Conservation (phyloP, 1,140 invertebrate genomes). For the Coboldia fuscipes region DNA sequence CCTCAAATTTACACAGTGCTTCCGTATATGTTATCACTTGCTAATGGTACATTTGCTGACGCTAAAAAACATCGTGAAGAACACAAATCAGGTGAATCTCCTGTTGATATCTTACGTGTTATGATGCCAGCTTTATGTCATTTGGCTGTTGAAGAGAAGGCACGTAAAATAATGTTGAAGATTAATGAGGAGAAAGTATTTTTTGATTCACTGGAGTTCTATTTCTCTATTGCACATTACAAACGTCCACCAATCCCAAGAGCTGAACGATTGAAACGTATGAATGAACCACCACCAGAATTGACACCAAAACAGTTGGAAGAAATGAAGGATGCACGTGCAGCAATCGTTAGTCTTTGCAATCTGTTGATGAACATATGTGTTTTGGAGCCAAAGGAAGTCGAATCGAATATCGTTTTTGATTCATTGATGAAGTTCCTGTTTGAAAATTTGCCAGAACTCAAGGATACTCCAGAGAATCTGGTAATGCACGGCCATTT, state of each 20-base stretch:
- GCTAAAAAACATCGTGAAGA: slow-evolving; percentile 26
- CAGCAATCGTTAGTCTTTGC: slow-evolving; percentile 67
- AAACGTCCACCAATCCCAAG: slow-evolving; percentile 59
- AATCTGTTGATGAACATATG: slow-evolving; percentile 85
- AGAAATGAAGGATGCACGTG: slow-evolving; percentile 60
- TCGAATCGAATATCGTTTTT: slow-evolving; percentile 54
- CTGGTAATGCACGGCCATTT: slow-evolving; percentile 67
- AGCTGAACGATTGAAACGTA: slow-evolving; percentile 47
- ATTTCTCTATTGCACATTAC: slow-evolving; percentile 71
- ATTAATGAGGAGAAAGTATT: slow-evolving; percentile 59
- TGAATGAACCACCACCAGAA: slow-evolving; percentile 49
- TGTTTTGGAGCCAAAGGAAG: slow-evolving; percentile 62
- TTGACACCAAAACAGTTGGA: slow-evolving; percentile 46
- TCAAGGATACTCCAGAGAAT: slow-evolving; percentile 64
- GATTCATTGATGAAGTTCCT: slow-evolving; percentile 65
- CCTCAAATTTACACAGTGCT: slow-evolving; percentile 56
- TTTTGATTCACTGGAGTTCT: slow-evolving; percentile 54
- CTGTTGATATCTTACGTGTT: slow-evolving; percentile 53
- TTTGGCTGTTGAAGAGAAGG: slow-evolving; percentile 71
- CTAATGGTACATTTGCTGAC: slow-evolving; percentile 63
- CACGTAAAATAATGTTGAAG: slow-evolving; percentile 57
- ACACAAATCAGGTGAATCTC: slow-evolving; percentile 31
- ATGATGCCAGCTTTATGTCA: slow-evolving; percentile 75
- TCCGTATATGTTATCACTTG: slow-evolving; percentile 53
- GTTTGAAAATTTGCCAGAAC: slow-evolving; percentile 63